Evolutionary conservation across 37 sponge, comb jelly and placozoan genomes (phyloP), one percentile per base, ranked within the genome.

Genomic region (Haliclona indistincta): DNA sequence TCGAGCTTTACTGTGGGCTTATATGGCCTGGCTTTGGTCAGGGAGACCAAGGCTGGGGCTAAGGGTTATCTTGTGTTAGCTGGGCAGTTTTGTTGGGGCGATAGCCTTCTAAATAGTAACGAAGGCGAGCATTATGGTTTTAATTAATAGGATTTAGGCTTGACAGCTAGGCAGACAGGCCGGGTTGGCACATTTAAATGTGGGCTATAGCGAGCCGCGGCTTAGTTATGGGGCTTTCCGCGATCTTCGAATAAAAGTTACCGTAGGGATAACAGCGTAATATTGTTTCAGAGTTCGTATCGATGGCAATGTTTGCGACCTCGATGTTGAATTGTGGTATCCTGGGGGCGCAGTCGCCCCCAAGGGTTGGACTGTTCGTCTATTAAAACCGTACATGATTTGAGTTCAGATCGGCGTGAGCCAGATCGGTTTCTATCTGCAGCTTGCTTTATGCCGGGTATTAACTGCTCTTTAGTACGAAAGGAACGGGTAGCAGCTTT

Each of bases 201-300:
- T 84, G 86, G 86, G 91, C 61, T 91, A 86, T 85, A 84, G 42
- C 83, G 93, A 92, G 85, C 93, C 88, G 89, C 88, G 80, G 69
- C 75, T 88, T 36, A 44, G 78, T 61, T 71, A 70, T 86, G 87
- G 76, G 28, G 74, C 79, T 58, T 80, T 71, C 84, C 84, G 88
- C 89, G 93, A 92, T 22, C 80, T 88, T 80, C 79, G 80, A 71
- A 87, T 88, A 92, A 92, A 92, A 83, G 93, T 88, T 92, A 91
- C 93, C 89, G 70, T 79, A 70, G 93, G 93, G 88, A 92, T 92
- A 92, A 92, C 93, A 92, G 93, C 84, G 93, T 88, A 88, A 92
- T 92, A 79, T 92, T 56, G 89, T 87, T 86, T 68, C 70, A 86
- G 82, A 91, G 88, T 73, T 67, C 88, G 58, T 87, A 91, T 87